Base-by-base conservation (phyloP, 2,888 invertebrate genomes). In the Tetragnatha montana region DNA sequence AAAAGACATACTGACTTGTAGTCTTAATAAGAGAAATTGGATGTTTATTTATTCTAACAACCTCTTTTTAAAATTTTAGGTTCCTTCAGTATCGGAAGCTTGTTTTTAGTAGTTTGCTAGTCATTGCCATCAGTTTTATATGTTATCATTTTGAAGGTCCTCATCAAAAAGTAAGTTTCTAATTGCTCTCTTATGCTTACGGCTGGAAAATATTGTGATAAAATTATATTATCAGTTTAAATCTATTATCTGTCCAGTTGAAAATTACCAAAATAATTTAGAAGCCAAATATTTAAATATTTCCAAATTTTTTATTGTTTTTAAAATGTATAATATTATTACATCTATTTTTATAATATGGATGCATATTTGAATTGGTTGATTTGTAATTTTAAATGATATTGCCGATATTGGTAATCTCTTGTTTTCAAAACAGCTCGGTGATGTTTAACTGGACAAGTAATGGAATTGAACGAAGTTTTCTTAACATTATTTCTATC, bases 91-190 rank as follows among this genome's bases (percentile, higher is more conserved):
- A 95, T 94, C 95, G 94, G 93, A 93, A 94, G 92, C 93, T 95
- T 92, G 95, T 95, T 91, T 92, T 94, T 88, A 92, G 94, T 92
- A 92, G 95, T 90, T 91, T 95, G 92, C 92, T 95, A 92, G 93
- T 94, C 92, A 93, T 94, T 92, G 93, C 94, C 76, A 94, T 94
- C 91, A 94, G 93, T 70, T 87, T 94, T 91, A 93, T 95, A 78
- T 94, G 95, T 73, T 95, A 95, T 92, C 95, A 95, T 92, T 93
- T 95, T 82, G 95, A 94, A 92, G 96, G 96, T 88, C 95, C 96
- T 84, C 96, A 96, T 92, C 96, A 96, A 92, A 93, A 93, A 93
- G 95, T 95, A 93, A 93, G 89, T 92, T 91, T 35, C 2, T n/a
- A 8, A n/a, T 71, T 17, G 19, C 6, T 49, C 8, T 17, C 8